These are phyloP conservation scores for Naja naja DNA, from an alignment of 2,113 vertebrate genomes.

Conservation along the genomic window DNA sequence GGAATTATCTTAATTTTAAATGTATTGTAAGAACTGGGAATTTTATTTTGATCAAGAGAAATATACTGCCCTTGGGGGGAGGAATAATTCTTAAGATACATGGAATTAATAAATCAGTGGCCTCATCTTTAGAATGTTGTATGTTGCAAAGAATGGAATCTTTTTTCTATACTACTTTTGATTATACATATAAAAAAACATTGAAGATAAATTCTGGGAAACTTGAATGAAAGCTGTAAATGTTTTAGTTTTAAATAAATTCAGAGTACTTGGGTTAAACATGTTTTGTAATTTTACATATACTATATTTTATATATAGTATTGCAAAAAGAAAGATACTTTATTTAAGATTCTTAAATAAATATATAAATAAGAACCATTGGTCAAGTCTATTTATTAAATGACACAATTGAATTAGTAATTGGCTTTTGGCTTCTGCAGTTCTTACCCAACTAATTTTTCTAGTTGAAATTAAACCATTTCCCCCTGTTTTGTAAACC, in stretches of 20 bases:
- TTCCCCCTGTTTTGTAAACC: not conserved
- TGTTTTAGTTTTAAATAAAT: not conserved
- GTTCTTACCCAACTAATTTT: not conserved
- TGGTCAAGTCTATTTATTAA: not conserved
- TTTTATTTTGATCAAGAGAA: not conserved
- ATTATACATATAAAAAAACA: not conserved
- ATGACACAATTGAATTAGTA: not conserved
- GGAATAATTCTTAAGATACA: not conserved
- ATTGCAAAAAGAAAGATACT: not conserved
- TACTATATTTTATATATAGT: not conserved
- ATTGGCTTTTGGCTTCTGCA: not conserved
- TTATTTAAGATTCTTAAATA: not conserved
- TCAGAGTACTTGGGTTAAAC: not conserved
- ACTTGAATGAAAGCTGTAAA: not conserved
- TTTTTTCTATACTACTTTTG: not conserved
- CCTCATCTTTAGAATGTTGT: not conserved
- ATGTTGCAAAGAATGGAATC: not conserved
- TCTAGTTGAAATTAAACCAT: not conserved
- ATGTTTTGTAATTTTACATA: not conserved
- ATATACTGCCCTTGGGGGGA: not conserved
- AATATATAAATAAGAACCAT: not conserved
- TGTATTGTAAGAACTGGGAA: not conserved
- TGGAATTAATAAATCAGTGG: not conserved
- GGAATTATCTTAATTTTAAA: not conserved
- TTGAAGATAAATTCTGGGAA: not conserved